Conservation (phyloP, 2,113 vertebrate species). For the Oxyruncus cristatus region DNA sequence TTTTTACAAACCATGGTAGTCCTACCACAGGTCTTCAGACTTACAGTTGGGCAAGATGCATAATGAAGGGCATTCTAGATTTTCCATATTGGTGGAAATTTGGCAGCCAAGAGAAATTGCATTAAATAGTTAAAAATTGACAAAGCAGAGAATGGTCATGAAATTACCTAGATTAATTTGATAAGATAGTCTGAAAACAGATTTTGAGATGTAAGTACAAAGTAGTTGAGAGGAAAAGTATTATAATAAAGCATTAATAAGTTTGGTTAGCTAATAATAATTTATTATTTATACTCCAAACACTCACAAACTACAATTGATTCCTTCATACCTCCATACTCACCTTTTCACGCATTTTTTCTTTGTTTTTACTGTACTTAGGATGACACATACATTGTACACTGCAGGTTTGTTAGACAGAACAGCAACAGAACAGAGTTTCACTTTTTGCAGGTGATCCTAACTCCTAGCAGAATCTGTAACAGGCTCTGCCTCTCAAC, state of each 20-base stretch:
- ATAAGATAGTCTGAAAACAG: neutral
- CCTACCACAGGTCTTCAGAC: neutral
- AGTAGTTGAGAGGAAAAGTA: neutral
- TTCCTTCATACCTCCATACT: neutral
- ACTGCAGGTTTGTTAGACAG: neutral
- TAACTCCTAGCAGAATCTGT: neutral
- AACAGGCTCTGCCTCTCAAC: neutral
- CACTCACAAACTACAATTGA: fast-evolving
- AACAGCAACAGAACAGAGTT: neutral
- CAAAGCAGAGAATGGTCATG: neutral
- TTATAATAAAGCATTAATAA: neutral
- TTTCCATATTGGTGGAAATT: neutral
- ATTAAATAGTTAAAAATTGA: neutral
- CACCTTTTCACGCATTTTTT: neutral
- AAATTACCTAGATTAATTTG: neutral
- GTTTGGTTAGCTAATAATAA: neutral
- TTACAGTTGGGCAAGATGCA: neutral
- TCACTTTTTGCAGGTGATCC: neutral
- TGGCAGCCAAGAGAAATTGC: neutral
- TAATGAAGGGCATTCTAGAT: neutral
- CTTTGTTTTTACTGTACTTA: neutral
- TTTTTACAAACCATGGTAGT: neutral
- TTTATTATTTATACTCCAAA: neutral
- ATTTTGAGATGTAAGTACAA: neutral
- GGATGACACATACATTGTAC: neutral